Conservation (phyloP, 2,888 invertebrate species). For the Petrolisthes manimaculis region DNA sequence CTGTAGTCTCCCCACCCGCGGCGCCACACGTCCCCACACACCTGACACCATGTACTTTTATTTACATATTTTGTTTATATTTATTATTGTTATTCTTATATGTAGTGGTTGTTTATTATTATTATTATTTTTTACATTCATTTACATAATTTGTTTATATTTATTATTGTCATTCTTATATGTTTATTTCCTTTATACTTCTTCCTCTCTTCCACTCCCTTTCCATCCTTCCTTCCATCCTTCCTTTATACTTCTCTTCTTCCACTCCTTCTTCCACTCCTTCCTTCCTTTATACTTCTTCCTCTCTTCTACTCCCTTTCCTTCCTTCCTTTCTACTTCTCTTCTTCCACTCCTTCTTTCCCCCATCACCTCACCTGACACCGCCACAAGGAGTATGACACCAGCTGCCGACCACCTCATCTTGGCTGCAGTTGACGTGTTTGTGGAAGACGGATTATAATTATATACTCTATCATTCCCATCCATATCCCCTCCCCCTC, state of each 20-base stretch:
- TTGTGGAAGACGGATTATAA: neutral
- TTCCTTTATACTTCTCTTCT: no score
- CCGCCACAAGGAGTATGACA: neutral
- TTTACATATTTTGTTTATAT: neutral
- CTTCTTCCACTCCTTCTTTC: neutral
- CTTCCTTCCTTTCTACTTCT: no score
- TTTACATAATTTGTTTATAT: neutral
- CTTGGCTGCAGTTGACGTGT: neutral
- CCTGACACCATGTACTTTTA: neutral
- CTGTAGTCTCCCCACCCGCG: neutral
- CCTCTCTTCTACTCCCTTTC: neutral
- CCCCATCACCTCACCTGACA: slow-evolving; percentile 4
- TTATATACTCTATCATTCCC: neutral
- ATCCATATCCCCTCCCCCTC: neutral
- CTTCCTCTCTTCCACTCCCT: neutral
- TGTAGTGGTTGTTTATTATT: neutral
- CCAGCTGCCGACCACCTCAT: neutral
- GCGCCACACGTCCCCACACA: neutral
- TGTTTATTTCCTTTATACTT: neutral
- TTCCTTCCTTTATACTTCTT: neutral
- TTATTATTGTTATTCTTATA: neutral
- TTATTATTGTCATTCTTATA: neutral
- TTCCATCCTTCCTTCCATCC: no score
- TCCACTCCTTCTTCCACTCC: no score
- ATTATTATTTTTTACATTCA: neutral